These are phyloP conservation scores for Sceliomorpha sp. DNA, from an alignment of 2,888 invertebrate genomes.

Conservation along the genomic window DNA sequence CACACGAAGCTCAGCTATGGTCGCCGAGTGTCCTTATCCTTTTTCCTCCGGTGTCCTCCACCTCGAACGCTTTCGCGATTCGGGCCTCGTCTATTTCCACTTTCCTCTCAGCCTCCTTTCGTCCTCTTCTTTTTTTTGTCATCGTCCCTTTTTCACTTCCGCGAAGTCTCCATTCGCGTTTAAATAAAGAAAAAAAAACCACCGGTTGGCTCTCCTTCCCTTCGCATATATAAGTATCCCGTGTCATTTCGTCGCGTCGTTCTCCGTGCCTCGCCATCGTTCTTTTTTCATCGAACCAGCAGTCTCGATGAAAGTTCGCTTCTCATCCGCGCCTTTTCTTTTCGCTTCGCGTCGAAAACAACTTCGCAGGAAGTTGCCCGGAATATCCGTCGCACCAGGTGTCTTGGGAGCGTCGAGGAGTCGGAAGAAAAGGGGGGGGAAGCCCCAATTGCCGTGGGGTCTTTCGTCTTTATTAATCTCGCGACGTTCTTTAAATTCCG, in stretches of 20 bases:
- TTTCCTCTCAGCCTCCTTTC: conserved; percentile 14
- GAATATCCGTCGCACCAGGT: conserved; percentile 39
- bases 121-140: conserved; percentile 34
- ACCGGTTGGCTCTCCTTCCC: too few relatives aligned
- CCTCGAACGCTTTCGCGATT: conserved; percentile 39
- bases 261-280: conserved; percentile 25
- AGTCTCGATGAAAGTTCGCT: conserved; percentile 39
- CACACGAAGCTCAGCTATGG: conserved; percentile 28
- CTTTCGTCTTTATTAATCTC: too few relatives aligned
- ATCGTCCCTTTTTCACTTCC: conserved; percentile 27
- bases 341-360: conserved; percentile 28
- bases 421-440: conserved; percentile 2
- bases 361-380: conserved; percentile 31
- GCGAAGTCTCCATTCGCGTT: conserved; percentile 1
- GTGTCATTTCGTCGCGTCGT: conserved; percentile 7
- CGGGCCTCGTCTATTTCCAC: conserved; percentile 49
- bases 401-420: conserved; percentile 35
- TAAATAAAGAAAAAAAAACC: too few relatives aligned
- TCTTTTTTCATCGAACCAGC: conserved; percentile 44
- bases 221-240: conserved; percentile 27
- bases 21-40: conserved; percentile 68
- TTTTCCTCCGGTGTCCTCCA: conserved; percentile 40
- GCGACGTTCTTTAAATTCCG: too few relatives aligned
- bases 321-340: conserved; percentile 43
- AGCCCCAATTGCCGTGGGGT: not conserved